phyloP scores from a whole-genome alignment of 2,797 vertebrate genomes.

The Pangasius larnaudii region DNA sequence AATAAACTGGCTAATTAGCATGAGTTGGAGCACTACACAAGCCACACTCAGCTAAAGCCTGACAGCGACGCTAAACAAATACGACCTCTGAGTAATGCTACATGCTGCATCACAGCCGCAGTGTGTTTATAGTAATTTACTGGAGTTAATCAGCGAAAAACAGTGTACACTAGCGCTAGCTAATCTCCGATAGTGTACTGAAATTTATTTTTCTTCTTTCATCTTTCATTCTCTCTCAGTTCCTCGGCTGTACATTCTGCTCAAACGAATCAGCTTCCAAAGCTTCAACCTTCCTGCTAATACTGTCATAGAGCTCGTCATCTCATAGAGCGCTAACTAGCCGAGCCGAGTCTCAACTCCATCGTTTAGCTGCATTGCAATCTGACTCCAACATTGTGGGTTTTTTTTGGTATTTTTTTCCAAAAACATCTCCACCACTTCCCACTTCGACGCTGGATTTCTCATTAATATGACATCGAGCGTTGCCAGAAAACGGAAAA shows the following conservation, averaged over 20 bases:
- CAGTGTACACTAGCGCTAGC: background rate
- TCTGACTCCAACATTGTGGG: too few species aligned
- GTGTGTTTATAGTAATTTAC: background rate
- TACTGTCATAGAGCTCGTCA: background rate
- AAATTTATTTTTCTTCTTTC: background rate
- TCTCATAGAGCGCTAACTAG: background rate
- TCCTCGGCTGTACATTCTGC: background rate
- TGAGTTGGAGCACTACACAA: background rate
- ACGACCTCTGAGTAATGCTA: background rate
- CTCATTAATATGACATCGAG: too few species aligned
- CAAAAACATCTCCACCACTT: too few species aligned
- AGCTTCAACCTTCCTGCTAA: background rate
- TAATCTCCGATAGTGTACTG: background rate
- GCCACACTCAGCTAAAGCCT: background rate
- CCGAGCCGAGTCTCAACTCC: background rate
- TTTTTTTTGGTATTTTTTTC: too few species aligned
- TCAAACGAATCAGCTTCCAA: background rate
- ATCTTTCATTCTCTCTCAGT: background rate
- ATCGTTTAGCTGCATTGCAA: background rate
- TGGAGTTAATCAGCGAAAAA: background rate
- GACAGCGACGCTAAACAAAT: background rate
- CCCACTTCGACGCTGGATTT: too few species aligned
- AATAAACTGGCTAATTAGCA: slow-evolving; percentile 2
- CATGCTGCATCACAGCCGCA: background rate
- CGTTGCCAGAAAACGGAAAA: too few species aligned